phyloP scores from a whole-genome alignment of 2,113 vertebrate species.

The Coracopsis vasa region DNA sequence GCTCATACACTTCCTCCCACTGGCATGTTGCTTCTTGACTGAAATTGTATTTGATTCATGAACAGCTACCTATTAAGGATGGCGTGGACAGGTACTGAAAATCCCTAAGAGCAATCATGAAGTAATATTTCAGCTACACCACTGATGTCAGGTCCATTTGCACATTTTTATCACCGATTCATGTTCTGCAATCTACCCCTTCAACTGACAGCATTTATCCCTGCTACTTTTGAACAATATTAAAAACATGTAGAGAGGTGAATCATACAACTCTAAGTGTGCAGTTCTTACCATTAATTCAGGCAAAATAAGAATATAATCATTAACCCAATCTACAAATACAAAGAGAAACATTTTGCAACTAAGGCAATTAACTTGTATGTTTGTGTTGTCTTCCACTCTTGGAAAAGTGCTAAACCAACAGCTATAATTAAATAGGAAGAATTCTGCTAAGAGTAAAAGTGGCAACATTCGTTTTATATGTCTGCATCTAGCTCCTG shows the following conservation, averaged over 20 bases:
- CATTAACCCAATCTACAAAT: not conserved
- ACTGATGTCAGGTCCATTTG: slow-evolving; percentile 30
- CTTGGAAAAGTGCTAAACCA: not conserved
- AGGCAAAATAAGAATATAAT: not conserved
- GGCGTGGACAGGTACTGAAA: not conserved
- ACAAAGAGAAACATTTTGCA: not conserved
- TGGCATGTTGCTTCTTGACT: slow-evolving; percentile 18
- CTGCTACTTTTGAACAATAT: not conserved
- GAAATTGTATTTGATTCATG: slow-evolving; percentile 51
- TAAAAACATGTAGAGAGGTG: not conserved
- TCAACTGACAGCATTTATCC: slow-evolving; percentile 5
- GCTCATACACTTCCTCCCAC: slow-evolving; percentile 45
- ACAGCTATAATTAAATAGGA: not conserved
- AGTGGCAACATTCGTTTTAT: not conserved
- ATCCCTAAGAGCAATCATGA: slow-evolving; percentile 7
- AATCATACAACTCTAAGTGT: not conserved
- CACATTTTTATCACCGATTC: slow-evolving; percentile 43
- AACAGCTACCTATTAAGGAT: slow-evolving; percentile 35
- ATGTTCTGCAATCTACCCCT: not conserved
- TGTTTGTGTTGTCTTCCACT: not conserved
- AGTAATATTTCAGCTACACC: slow-evolving; percentile 20
- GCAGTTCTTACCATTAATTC: not conserved
- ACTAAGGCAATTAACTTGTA: not conserved
- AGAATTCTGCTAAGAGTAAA: not conserved
- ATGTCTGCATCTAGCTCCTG: not conserved